Evolutionary conservation across 1,140 invertebrate species (phyloP).

Genomic region (Hetaerina americana): DNA sequence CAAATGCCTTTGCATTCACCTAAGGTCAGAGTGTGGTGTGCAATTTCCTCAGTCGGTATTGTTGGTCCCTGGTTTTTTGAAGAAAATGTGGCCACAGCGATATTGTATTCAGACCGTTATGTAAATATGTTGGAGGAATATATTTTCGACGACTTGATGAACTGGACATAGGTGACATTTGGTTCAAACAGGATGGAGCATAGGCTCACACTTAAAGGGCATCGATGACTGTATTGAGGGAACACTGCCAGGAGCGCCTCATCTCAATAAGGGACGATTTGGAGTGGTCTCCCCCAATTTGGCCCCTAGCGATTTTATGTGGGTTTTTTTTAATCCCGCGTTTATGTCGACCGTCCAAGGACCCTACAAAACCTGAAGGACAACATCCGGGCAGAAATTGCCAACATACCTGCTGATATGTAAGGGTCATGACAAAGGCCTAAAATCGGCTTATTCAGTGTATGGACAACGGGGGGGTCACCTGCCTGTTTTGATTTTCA

Average conservation of each 20-base stretch:
- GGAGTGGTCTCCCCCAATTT: background rate
- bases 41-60: too few species aligned
- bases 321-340: background rate
- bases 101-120: background rate
- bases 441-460: background rate
- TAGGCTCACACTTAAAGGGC: background rate
- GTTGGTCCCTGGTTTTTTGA: too few species aligned
- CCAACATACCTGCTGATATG: background rate
- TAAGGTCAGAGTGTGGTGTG: too few species aligned
- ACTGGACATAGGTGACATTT: background rate
- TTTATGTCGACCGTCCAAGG: background rate
- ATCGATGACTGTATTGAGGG: constrained; percentile 8
- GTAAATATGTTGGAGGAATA: background rate
- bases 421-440: background rate
- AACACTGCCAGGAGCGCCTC: constrained; percentile 5
- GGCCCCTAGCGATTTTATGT: background rate
- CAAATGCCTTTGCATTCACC: too few species aligned
- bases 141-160: background rate
- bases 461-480: background rate
- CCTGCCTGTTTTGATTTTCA: background rate
- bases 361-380: background rate
- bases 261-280: background rate
- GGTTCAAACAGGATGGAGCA: background rate
- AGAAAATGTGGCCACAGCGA: too few species aligned
- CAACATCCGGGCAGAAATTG: background rate